Conservation (phyloP, 2,113 vertebrate genomes). For the Hystrix brachyura region DNA sequence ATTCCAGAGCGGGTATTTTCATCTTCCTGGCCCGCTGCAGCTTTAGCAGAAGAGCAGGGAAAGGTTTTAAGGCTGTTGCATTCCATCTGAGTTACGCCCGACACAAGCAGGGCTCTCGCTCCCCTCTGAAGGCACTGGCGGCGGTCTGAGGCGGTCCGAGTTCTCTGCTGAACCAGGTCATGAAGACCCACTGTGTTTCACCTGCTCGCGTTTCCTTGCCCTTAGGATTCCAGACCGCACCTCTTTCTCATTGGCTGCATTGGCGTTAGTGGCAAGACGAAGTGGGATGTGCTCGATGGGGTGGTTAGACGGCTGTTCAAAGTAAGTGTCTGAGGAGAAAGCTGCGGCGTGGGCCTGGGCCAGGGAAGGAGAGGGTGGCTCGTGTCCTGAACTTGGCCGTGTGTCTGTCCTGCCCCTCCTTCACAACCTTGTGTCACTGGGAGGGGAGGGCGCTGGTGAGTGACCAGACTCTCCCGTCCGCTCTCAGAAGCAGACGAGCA, state of each 20-base stretch:
- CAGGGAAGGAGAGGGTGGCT: background rate
- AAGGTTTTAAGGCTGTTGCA: background rate
- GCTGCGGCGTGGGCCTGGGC: background rate
- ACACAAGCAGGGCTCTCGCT: background rate
- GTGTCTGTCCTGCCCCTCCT: background rate
- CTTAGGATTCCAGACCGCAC: constrained; percentile 91
- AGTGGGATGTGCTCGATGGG: constrained; percentile 98
- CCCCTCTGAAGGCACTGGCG: constrained; percentile 54
- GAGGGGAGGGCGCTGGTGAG: background rate
- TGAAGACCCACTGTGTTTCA: constrained; percentile 58
- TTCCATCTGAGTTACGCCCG: background rate
- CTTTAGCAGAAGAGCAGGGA: background rate
- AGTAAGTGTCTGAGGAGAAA: constrained; percentile 86
- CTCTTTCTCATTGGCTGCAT: constrained; percentile 98
- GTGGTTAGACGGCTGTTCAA: constrained; percentile 97
- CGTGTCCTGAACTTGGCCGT: background rate
- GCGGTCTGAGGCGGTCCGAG: constrained; percentile 15
- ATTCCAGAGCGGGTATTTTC: background rate
- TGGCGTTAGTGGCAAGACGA: constrained; percentile 98
- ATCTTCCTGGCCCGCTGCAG: background rate
- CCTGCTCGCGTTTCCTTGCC: constrained; percentile 67
- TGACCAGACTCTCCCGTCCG: background rate
- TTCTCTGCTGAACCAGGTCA: constrained; percentile 3
- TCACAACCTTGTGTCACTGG: background rate
- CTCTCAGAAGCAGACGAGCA: background rate